A percentile compares a stretch with the other conserved stretches of the same genome.
Conservation (phyloP, 2,888 invertebrate species). For the Oscheius sp. region DNA sequence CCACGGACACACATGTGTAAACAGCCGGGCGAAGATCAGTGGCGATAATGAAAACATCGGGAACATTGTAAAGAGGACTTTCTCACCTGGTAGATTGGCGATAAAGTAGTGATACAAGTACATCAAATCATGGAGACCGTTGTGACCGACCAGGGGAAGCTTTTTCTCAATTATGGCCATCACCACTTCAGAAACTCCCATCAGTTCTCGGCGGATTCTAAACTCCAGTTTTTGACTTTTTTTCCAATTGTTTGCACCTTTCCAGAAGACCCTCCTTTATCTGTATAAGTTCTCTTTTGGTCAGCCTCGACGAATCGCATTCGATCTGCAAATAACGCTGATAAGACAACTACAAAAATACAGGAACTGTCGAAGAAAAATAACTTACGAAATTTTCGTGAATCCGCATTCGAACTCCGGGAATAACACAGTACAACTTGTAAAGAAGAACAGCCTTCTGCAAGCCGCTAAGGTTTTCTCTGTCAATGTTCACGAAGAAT, state of each 20-base stretch:
- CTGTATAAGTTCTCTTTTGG: slow-evolving; percentile 15
- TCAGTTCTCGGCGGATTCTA: slow-evolving; percentile 25
- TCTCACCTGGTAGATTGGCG: slow-evolving; percentile 42
- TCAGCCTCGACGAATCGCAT: slow-evolving; percentile 25
- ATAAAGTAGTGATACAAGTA: slow-evolving; percentile 47
- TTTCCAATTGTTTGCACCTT: not conserved
- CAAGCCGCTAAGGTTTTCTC: slow-evolving; percentile 18
- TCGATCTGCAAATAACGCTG: slow-evolving; percentile 23
- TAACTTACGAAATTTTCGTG: slow-evolving; percentile 14
- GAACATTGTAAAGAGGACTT: not conserved
- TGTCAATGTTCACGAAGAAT: slow-evolving; percentile 23
- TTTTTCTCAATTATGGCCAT: slow-evolving; percentile 28
- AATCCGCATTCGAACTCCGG: slow-evolving; percentile 22
- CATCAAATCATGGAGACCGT: slow-evolving; percentile 44
- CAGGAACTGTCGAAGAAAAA: not conserved
- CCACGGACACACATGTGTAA: slow-evolving; percentile 17
- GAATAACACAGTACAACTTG: slow-evolving; percentile 25
- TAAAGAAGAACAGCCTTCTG: slow-evolving; percentile 30
- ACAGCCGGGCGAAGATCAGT: slow-evolving; percentile 17
- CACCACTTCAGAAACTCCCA: slow-evolving; percentile 31
- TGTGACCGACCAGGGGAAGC: slow-evolving; percentile 40
- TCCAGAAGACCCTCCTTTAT: slow-evolving; percentile 12
- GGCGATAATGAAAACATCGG: not conserved
- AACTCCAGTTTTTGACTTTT: not conserved
- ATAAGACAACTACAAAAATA: not conserved